Percentiles rank a stretch among this genome's conserved stretches.
These are phyloP conservation scores for Acanthis flammea DNA, from an alignment of 2,797 vertebrate species.

Conservation along the genomic window DNA sequence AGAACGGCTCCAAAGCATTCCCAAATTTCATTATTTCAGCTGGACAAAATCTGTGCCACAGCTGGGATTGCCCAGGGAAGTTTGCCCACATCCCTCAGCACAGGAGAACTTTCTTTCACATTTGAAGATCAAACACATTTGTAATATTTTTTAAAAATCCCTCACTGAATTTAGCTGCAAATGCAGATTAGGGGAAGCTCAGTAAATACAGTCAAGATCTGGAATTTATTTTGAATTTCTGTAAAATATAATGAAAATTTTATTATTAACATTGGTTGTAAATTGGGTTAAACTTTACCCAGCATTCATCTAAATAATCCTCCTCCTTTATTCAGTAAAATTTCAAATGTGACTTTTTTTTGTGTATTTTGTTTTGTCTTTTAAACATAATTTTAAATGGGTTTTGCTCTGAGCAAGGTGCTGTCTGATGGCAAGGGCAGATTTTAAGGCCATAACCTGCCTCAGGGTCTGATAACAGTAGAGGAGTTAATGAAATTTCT, in stretches of 20 bases:
- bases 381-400: neutral
- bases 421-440: neutral
- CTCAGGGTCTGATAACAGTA: neutral
- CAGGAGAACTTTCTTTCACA: neutral
- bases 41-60: accelerated
- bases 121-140: neutral
- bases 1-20: neutral
- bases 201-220: neutral
- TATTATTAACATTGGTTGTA: neutral
- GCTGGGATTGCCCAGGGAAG: neutral
- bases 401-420: neutral
- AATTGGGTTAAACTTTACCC: neutral
- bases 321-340: neutral
- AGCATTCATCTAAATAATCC: neutral
- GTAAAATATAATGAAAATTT: neutral
- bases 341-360: neutral
- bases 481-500: neutral
- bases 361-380: neutral
- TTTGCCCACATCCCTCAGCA: neutral
- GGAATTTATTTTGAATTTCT: neutral
- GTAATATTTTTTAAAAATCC: accelerated
- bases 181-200: neutral
- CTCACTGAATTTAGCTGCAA: neutral
- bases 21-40: neutral
- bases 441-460: neutral